These are phyloP conservation scores for Dinothrombium tinctorium DNA, from an alignment of 1,140 invertebrate genomes.

Conservation along the genomic window DNA sequence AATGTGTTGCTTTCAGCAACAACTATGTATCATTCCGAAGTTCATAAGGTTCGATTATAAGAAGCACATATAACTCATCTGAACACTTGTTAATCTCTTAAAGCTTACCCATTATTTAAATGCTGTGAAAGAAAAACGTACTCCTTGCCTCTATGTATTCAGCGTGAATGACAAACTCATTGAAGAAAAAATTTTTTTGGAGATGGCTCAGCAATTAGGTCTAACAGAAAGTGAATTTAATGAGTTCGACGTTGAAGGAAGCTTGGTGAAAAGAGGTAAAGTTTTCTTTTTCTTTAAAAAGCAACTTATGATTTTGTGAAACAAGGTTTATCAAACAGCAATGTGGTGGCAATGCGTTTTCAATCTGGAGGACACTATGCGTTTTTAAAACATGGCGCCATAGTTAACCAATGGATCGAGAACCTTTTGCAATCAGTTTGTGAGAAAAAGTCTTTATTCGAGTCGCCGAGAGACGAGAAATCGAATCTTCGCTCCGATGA, in stretches of 20 bases:
- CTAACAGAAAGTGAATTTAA: slow-evolving; percentile 5
- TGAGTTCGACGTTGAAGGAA: slow-evolving; percentile 10
- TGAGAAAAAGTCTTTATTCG: no score
- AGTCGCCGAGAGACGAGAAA: no score
- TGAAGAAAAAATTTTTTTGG: slow-evolving; percentile 11
- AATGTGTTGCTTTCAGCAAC: slow-evolving; percentile 15
- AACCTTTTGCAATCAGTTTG: no score
- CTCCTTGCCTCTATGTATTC: slow-evolving; percentile 12
- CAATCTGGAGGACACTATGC: slow-evolving; percentile 10
- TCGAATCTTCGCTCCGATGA: no score
- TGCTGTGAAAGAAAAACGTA: neutral
- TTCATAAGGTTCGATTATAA: slow-evolving; percentile 8
- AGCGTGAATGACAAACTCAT: slow-evolving; percentile 14
- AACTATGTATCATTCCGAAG: slow-evolving; percentile 9
- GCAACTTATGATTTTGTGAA: no score
- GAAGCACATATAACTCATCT: neutral
- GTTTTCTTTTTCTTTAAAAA: neutral
- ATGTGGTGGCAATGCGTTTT: slow-evolving; percentile 6
- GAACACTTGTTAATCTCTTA: neutral
- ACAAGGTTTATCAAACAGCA: neutral
- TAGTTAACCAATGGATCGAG: slow-evolving; percentile 7
- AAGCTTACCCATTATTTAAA: neutral
- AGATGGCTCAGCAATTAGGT: slow-evolving; percentile 11
- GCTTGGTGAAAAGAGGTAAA: neutral
- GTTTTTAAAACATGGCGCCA: slow-evolving; percentile 7